Evolutionary conservation across 1,140 invertebrate genomes (phyloP).

Genomic region (Neoseiulus cucumeris): DNA sequence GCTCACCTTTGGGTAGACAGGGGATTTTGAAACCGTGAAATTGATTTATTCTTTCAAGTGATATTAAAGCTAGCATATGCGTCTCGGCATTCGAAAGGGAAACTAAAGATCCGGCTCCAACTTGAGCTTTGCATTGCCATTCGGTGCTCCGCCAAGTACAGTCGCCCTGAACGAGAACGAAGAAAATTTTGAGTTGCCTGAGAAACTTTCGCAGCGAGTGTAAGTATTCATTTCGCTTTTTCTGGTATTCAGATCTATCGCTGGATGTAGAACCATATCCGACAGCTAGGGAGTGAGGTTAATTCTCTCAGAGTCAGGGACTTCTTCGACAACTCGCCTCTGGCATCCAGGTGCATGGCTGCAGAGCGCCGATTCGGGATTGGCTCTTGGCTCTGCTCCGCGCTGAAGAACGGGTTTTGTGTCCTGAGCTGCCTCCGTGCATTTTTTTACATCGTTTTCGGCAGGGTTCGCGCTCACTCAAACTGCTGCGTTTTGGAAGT

Average conservation of each 20-base stretch:
- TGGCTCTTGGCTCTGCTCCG: constrained; percentile 2
- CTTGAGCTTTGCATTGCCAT: not conserved
- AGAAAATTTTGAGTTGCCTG: no score
- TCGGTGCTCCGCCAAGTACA: not conserved
- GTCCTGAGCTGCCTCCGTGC: constrained; percentile 4
- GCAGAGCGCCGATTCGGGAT: not conserved
- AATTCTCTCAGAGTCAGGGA: no score
- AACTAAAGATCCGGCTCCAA: not conserved
- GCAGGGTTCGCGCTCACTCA: no score
- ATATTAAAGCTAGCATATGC: not conserved
- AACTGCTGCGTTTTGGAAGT: no score
- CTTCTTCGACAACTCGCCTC: not conserved
- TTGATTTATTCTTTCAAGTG: not conserved
- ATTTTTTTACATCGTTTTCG: not conserved
- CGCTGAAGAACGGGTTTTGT: not conserved
- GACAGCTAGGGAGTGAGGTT: no score
- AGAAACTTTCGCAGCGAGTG: no score
- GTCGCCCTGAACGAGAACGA: not conserved
- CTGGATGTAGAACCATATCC: no score
- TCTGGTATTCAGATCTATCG: no score
- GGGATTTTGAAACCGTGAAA: not conserved
- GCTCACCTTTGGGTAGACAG: not conserved
- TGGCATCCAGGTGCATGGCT: constrained; percentile 9
- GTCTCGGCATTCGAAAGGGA: not conserved
- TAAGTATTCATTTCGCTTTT: no score